Conservation (phyloP, 1,140 invertebrate genomes). For the Pseudoatta argentina region DNA sequence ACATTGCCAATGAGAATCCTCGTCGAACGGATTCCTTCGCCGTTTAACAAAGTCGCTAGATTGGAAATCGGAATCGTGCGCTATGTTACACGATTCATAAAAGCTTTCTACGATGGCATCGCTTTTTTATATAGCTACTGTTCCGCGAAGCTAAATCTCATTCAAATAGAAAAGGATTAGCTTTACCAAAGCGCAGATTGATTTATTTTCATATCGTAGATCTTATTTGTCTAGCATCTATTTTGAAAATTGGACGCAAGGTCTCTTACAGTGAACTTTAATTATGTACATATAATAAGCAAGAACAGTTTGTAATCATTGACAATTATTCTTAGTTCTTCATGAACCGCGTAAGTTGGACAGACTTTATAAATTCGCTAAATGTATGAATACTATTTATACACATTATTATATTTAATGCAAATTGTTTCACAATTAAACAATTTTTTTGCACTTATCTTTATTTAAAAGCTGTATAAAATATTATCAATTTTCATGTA, state of each 20-base stretch:
- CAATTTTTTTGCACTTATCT: too few species aligned
- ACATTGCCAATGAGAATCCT: constrained; percentile 77
- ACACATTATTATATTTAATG: too few species aligned
- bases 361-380: too few species aligned
- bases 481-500: too few species aligned
- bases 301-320: not conserved
- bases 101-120: not conserved
- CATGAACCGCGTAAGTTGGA: too few species aligned
- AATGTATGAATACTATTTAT: too few species aligned
- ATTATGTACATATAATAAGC: not conserved
- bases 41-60: constrained; percentile 77
- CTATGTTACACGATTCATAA: constrained; percentile 37
- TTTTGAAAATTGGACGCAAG: not conserved
- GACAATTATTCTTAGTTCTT: constrained; percentile 30
- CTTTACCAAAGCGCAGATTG: constrained; percentile 33
- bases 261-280: not conserved
- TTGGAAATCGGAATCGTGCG: constrained; percentile 69
- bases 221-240: not conserved
- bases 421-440: too few species aligned
- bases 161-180: constrained; percentile 28
- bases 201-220: not conserved
- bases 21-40: constrained; percentile 78
- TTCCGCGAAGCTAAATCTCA: not conserved
- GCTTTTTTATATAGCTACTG: constrained; percentile 30
- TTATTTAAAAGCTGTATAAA: too few species aligned